Percentiles rank a stretch among this genome's conserved stretches.
phyloP scores from a whole-genome alignment of 2,888 invertebrate species.

The Lamellibrachia satsuma region DNA sequence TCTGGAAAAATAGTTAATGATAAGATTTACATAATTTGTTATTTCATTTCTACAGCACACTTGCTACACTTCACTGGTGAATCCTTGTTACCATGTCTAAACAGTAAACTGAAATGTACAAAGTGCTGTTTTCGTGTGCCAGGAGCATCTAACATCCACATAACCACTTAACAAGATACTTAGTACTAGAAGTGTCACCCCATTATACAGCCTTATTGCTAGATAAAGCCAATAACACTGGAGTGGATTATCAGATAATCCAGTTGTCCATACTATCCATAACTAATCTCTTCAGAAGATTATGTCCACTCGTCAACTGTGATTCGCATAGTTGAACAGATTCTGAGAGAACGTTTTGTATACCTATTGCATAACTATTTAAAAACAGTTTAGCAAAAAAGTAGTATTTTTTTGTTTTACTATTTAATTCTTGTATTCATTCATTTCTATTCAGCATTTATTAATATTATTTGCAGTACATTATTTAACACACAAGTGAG shows the following conservation, averaged over 20 bases:
- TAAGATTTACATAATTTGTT: not conserved
- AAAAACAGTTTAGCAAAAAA: too few species aligned
- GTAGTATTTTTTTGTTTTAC: too few species aligned
- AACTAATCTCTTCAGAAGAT: too few species aligned
- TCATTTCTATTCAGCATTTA: too few species aligned
- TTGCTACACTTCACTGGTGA: not conserved
- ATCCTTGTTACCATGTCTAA: not conserved
- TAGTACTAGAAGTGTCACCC: not conserved
- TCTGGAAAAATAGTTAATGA: not conserved
- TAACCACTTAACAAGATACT: not conserved
- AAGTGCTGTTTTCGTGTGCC: not conserved
- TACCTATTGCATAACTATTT: too few species aligned
- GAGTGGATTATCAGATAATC: not conserved
- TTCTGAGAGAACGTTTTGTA: too few species aligned
- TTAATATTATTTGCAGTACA: too few species aligned
- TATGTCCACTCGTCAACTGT: too few species aligned
- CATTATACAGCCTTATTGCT: not conserved
- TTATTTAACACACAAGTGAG: too few species aligned
- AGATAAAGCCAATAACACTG: not conserved
- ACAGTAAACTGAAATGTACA: not conserved
- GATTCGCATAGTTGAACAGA: too few species aligned
- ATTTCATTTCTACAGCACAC: not conserved
- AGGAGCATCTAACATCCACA: not conserved
- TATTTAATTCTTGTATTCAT: too few species aligned
- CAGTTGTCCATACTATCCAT: not conserved